phyloP scores from a whole-genome alignment of 2,113 vertebrate species.

The Heterotis niloticus region DNA sequence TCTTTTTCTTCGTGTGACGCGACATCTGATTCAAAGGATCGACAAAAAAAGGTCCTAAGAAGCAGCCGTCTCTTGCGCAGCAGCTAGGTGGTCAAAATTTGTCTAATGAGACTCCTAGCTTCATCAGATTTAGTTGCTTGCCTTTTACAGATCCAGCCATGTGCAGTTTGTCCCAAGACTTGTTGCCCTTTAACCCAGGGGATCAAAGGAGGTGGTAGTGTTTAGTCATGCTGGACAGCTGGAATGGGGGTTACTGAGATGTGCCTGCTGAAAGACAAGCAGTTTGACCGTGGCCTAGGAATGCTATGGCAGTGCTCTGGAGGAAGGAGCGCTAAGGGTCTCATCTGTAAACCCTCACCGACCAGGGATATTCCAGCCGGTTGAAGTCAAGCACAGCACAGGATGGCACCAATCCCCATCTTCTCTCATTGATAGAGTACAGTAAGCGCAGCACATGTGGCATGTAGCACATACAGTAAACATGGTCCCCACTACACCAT shows the following conservation, averaged over 20 bases:
- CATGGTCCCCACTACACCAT: no score
- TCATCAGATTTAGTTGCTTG: slow-evolving; percentile 31
- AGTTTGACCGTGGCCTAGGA: slow-evolving; percentile 29
- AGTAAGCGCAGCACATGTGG: no score
- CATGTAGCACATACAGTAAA: no score
- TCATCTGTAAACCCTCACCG: neutral
- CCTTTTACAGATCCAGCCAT: slow-evolving; percentile 45
- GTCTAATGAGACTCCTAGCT: neutral
- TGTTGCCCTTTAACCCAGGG: slow-evolving; percentile 50
- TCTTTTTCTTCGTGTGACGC: neutral
- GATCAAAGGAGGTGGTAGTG: slow-evolving; percentile 21
- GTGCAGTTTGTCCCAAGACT: slow-evolving; percentile 58
- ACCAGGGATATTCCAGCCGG: neutral
- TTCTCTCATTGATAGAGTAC: no score
- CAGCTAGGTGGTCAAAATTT: neutral
- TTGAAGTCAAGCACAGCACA: neutral
- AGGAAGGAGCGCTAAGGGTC: neutral
- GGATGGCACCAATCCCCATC: no score
- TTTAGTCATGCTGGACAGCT: slow-evolving; percentile 58
- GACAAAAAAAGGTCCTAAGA: neutral
- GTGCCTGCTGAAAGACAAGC: slow-evolving; percentile 18
- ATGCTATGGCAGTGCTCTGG: slow-evolving; percentile 17
- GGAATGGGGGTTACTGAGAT: slow-evolving; percentile 34
- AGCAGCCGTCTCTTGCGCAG: neutral
- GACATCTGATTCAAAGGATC: neutral